These are phyloP conservation scores for Motacilla tschutschensis DNA, from an alignment of 2,113 vertebrate species.

Conservation along the genomic window DNA sequence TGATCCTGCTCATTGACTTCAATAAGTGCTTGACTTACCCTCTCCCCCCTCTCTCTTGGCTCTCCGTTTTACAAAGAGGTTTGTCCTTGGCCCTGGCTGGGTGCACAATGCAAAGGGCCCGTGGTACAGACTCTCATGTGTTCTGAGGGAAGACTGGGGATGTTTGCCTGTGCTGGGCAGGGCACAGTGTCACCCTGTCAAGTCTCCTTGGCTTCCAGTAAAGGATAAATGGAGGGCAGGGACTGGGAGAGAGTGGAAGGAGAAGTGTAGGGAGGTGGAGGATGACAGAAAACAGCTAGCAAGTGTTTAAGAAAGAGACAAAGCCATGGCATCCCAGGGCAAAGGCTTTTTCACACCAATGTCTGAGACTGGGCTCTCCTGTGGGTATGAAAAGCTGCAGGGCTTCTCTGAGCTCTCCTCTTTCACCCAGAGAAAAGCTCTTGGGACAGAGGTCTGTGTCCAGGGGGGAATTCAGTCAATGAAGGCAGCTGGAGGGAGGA, in stretches of 20 bases:
- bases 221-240: background rate
- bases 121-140: rapidly evolving
- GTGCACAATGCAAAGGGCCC: background rate
- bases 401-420: background rate
- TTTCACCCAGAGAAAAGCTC: background rate
- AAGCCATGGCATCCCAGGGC: background rate
- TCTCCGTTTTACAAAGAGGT: conserved; percentile 1
- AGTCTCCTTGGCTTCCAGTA: background rate
- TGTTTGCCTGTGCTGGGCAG: background rate
- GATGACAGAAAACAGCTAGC: background rate
- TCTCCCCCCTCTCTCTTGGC: background rate
- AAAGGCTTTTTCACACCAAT: background rate
- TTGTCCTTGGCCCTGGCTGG: conserved; percentile 47
- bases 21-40: background rate
- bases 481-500: background rate
- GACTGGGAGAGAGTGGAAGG: background rate
- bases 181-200: background rate
- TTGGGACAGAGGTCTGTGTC: rapidly evolving
- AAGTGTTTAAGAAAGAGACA: background rate
- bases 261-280: background rate
- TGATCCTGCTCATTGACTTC: conserved; percentile 48
- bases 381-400: background rate
- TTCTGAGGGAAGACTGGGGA: background rate
- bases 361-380: background rate
- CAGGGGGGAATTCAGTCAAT: background rate